Evolutionary conservation across 2,113 vertebrate species (phyloP).

Genomic region (Esox niger): DNA sequence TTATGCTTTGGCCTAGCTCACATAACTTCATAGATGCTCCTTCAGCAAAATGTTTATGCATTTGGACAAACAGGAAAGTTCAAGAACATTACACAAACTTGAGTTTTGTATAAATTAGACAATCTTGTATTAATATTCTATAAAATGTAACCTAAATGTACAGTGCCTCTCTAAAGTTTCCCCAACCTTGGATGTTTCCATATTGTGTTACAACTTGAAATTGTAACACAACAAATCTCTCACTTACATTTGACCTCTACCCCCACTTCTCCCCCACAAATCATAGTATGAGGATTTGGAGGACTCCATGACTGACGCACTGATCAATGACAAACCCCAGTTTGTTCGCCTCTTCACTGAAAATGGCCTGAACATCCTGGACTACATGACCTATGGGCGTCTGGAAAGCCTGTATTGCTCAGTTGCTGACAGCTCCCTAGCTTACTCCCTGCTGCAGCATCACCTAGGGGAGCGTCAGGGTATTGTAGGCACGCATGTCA

Average conservation of each 20-base stretch:
- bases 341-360: slow-evolving; percentile 86
- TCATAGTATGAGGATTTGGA: slow-evolving; percentile 74
- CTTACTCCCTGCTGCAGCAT: slow-evolving; percentile 70
- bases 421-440: slow-evolving; percentile 63
- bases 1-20: no score
- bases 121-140: no score
- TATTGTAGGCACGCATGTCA: background rate
- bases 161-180: no score
- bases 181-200: no score
- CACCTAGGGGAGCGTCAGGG: slow-evolving; percentile 50
- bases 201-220: no score
- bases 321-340: slow-evolving; percentile 82
- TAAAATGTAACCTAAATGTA: no score
- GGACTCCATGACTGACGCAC: slow-evolving; percentile 81
- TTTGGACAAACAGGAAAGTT: no score
- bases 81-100: no score
- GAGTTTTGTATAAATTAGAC: no score
- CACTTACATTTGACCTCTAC: background rate
- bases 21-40: no score
- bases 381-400: slow-evolving; percentile 75
- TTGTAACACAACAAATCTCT: no score
- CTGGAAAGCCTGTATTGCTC: slow-evolving; percentile 79
- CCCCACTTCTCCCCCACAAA: background rate
- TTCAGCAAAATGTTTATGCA: no score
- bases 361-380: slow-evolving; percentile 79